Base-by-base conservation (phyloP, 1,140 invertebrate species). In the Pomacea maculata region DNA sequence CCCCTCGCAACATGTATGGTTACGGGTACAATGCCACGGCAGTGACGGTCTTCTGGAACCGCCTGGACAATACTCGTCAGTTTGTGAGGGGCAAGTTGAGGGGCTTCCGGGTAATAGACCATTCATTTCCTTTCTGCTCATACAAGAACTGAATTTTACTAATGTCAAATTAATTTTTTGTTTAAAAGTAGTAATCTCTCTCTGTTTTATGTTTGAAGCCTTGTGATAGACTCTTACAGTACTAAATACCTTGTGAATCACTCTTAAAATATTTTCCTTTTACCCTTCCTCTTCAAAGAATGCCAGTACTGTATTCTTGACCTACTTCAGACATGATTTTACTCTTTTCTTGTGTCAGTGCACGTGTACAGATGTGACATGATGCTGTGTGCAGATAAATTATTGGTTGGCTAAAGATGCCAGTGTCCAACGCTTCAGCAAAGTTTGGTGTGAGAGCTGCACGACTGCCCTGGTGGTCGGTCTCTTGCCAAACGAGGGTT, bases 401-500 rank as follows among this genome's bases (percentile, higher is more conserved):
- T 90, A 90, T 76, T 88, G 87, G 80, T 82, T 82, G 9, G 76
- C 74, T 21, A 81, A 85, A 64, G 79, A 86, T 55, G 77, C 83
- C 15, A 72, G 83, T 34, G 74, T 82, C n/a, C 81, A 84, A 54
- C 81, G 77, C 25, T 82, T 75, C 4, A 81, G 83, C 55, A 81
- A 85, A 63, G 86, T 86, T 52, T 80, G 86, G 55, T 85, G 85
- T 68, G 88, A 88, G 0, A 78, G 87, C 52, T 78, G 81, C 14
- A 83, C 80, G 15, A 29, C 73, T 7, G 96, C 97, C 0, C 91
- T 98, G 0, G 96, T 99, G 86, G 96, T 99, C 52, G 98, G 97
- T 87, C 92, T 99, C 25, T 94, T 96, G 81, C 96, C 97, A 0
- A 95, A 98, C 89, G 97, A 96, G 1, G 96, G 98, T 89, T 99